Evolutionary conservation across 2,797 vertebrate species (phyloP).

Genomic region (Acipenser transmontanus): DNA sequence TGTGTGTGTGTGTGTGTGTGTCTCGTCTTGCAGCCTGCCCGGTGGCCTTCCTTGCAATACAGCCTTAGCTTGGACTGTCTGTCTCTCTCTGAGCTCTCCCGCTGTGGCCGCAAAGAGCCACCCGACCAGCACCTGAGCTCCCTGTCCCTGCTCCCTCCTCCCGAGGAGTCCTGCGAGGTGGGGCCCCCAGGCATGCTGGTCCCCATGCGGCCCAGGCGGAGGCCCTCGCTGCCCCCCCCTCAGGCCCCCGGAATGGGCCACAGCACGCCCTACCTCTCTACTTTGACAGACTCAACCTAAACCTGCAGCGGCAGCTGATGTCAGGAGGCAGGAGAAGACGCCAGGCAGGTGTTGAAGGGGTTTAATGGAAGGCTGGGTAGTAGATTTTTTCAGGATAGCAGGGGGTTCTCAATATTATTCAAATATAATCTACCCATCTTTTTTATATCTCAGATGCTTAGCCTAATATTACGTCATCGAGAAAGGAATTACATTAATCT

Average conservation of each 20-base stretch:
- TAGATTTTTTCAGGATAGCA: background rate
- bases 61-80: slow-evolving; percentile 60
- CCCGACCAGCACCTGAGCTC: background rate
- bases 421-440: no score
- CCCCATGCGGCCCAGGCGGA: slow-evolving; percentile 7
- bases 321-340: slow-evolving; percentile 14
- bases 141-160: background rate
- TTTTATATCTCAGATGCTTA: no score
- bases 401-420: background rate
- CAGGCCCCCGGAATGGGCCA: background rate
- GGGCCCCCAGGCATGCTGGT: slow-evolving; percentile 2
- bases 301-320: slow-evolving; percentile 13
- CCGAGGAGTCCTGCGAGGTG: background rate
- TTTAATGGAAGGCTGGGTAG: background rate
- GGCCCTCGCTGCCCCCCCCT: slow-evolving; percentile 15
- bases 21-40: slow-evolving; percentile 51
- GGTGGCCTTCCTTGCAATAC: slow-evolving; percentile 51
- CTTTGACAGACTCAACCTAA: slow-evolving; percentile 16
- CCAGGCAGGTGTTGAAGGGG: slow-evolving; percentile 5
- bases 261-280: slow-evolving; percentile 9
- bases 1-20: slow-evolving; percentile 15
- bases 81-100: slow-evolving; percentile 27
- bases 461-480: no score
- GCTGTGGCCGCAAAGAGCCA: slow-evolving; percentile 6
- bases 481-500: no score